Evolutionary conservation across 2,113 vertebrate species (phyloP).

Genomic region (Bubo scandiacus): DNA sequence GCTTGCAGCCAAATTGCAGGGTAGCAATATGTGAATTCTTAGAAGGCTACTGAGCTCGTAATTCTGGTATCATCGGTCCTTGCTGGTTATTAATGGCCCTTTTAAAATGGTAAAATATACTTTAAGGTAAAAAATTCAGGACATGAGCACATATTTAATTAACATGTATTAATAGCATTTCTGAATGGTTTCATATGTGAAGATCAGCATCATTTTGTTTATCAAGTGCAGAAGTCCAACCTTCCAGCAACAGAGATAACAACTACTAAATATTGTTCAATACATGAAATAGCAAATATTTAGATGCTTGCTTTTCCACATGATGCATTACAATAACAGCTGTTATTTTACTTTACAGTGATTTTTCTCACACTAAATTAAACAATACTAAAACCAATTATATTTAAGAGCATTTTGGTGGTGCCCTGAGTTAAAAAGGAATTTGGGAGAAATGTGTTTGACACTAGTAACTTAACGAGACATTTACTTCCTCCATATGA

Average conservation of each 20-base stretch:
- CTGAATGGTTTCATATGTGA: not conserved
- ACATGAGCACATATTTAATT: not conserved
- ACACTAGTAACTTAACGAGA: not conserved
- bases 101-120: not conserved
- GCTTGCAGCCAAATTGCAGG: not conserved
- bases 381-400: not conserved
- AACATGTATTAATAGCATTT: not conserved
- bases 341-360: conserved; percentile 10
- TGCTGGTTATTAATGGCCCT: not conserved
- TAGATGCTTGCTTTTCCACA: not conserved
- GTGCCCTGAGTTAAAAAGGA: not conserved
- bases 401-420: not conserved
- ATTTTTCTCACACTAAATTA: conserved; percentile 29
- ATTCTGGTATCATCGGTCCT: not conserved
- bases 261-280: not conserved
- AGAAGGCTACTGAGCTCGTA: not conserved
- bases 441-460: not conserved
- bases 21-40: not conserved
- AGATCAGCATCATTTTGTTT: not conserved
- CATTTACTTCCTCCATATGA: not conserved
- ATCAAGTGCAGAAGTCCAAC: not conserved
- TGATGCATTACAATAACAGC: not conserved
- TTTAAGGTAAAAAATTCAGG: not conserved
- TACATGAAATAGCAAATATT: not conserved
- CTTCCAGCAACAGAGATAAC: not conserved